Evolutionary conservation across 2,113 vertebrate genomes (phyloP), one percentile per base, ranked within the genome.

Genomic region (Corydoras maculifer): DNA sequence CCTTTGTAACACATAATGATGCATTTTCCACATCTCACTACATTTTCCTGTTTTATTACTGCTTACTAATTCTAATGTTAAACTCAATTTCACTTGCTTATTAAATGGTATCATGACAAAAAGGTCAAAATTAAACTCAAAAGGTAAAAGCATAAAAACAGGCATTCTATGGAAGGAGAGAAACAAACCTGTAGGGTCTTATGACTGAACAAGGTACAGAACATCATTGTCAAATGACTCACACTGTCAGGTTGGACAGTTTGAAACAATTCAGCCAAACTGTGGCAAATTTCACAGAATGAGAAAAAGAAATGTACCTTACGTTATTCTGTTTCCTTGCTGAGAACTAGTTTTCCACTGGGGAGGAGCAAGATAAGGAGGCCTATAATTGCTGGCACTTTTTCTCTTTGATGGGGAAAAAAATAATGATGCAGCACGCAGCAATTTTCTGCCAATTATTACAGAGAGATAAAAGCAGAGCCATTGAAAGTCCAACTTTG

Each of bases 361-460:
- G 55, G 72, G 54, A 73, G 66, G 63, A 77, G 75, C 54, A 60
- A 62, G 75, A 79, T 77, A 79, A 79, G 75, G 53, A 51, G 58
- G 65, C 62, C 18, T 51, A 32, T 79, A 65, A 79, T 77, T 81
- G 80, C 69, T 61, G 49, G 43, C 65, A 55, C 69, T 69, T 74
- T 77, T 73, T 65, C 69, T 62, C 74, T 81, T 81, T 76, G 74
- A 76, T 70, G 77, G 71, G 65, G 65, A 62, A 25, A 65, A 67
- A 63, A 65, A 71, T 74, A 78, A 49, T 76, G 53, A 10, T 61
- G 65, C 53, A 51, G 50, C n/a, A n/a, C 51, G 72, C 64, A 68
- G 54, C 67, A 77, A 73, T 78, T 79, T 77, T 77, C 69, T 77
- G 51, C 74, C 79, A 79, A 75, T 81, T 79, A 75, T 66, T 61